Evolutionary conservation across 2,888 invertebrate species (phyloP).

Genomic region (Selenia dentaria): DNA sequence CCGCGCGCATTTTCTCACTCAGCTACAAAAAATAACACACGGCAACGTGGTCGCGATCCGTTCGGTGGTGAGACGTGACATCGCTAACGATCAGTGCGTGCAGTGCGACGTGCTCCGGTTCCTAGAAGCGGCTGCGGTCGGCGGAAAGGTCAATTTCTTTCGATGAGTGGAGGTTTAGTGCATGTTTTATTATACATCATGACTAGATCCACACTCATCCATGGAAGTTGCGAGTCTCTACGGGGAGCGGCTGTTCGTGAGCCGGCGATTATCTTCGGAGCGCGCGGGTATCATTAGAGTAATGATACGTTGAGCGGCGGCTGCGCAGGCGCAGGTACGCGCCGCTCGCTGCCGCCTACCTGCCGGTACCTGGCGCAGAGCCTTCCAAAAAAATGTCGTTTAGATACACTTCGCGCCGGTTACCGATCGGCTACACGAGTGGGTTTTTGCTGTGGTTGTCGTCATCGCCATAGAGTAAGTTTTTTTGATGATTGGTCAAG

Average conservation of each 20-base stretch:
- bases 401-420: slow-evolving; percentile 61
- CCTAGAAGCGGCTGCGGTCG: slow-evolving; percentile 46
- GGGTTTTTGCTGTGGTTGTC: slow-evolving; percentile 66
- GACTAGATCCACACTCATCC: slow-evolving; percentile 94
- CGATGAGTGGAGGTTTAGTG: slow-evolving; percentile 91
- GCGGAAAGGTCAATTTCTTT: slow-evolving; percentile 83
- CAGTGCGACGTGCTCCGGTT: slow-evolving; percentile 68
- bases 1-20: slow-evolving; percentile 58
- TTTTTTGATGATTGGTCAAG: slow-evolving; percentile 50
- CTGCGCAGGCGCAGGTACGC: not conserved
- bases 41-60: slow-evolving; percentile 76
- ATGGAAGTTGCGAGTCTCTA: slow-evolving; percentile 86
- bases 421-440: slow-evolving; percentile 59
- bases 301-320: slow-evolving; percentile 65
- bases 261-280: slow-evolving; percentile 54
- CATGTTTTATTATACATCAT: slow-evolving; percentile 87
- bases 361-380: slow-evolving; percentile 44
- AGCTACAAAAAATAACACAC: slow-evolving; percentile 45
- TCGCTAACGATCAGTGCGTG: slow-evolving; percentile 77
- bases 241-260: slow-evolving; percentile 49
- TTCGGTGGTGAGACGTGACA: slow-evolving; percentile 76
- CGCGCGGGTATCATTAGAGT: slow-evolving; percentile 65
- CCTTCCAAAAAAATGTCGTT: slow-evolving; percentile 71
- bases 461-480: slow-evolving; percentile 45
- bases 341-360: slow-evolving; percentile 65